Percentiles rank a stretch among this genome's conserved stretches.
Evolutionary conservation across 2,113 vertebrate genomes (phyloP).

Genomic region (Hoplias malabaricus): DNA sequence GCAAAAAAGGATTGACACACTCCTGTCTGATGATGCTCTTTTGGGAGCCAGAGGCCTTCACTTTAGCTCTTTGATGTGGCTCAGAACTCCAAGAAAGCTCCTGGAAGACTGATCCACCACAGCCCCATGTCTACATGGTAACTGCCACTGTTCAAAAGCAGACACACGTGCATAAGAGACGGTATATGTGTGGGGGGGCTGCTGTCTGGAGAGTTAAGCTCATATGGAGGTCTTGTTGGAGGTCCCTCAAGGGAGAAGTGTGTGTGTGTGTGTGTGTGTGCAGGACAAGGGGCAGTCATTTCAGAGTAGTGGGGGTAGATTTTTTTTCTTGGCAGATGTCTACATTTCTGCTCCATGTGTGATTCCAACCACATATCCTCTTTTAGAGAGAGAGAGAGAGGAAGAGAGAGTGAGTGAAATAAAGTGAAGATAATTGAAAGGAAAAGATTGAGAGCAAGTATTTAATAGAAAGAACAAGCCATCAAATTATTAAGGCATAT

Average conservation of each 20-base stretch:
- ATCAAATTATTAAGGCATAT: background rate
- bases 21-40: slow-evolving; percentile 8
- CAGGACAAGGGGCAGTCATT: slow-evolving; percentile 5
- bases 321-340: slow-evolving; percentile 37
- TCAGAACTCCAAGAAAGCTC: slow-evolving; percentile 55
- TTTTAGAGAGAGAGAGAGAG: background rate
- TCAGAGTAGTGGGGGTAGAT: slow-evolving; percentile 23
- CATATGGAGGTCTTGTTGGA: slow-evolving; percentile 42
- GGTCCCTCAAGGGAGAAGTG: slow-evolving; percentile 34
- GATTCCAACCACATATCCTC: slow-evolving; percentile 28
- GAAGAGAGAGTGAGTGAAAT: background rate
- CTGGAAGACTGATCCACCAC: slow-evolving; percentile 52
- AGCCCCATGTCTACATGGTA: slow-evolving; percentile 56
- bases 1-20: background rate
- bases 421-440: background rate
- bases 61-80: slow-evolving; percentile 59
- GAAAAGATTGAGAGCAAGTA: background rate
- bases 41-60: slow-evolving; percentile 12
- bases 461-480: background rate
- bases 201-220: slow-evolving; percentile 27
- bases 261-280: slow-evolving; percentile 43
- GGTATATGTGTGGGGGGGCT: slow-evolving; percentile 22
- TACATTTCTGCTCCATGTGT: slow-evolving; percentile 37
- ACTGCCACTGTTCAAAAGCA: slow-evolving; percentile 50
- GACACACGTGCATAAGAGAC: slow-evolving; percentile 47